These are phyloP conservation scores for Tenrec ecaudatus DNA, from an alignment of 2,113 vertebrate species.

Conservation along the genomic window DNA sequence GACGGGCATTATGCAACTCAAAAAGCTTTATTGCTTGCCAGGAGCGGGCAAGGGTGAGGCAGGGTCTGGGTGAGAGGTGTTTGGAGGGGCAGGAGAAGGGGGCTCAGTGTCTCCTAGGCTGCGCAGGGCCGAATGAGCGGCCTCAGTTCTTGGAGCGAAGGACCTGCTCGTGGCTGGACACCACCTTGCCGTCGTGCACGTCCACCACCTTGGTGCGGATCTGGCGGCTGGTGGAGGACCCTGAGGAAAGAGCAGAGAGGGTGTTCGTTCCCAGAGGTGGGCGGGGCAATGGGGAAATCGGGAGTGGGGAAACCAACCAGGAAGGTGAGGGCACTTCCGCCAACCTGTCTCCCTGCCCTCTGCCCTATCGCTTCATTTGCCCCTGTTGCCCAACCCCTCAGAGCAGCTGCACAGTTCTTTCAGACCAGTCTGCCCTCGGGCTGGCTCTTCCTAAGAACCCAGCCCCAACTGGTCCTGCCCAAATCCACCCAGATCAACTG, in stretches of 20 bases:
- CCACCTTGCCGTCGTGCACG: conserved; percentile 88
- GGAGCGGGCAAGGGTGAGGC: conserved; percentile 48
- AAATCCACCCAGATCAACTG: not conserved
- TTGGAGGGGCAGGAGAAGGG: not conserved
- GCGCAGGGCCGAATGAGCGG: not conserved
- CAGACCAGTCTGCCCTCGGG: not conserved
- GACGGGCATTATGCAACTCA: conserved; percentile 71
- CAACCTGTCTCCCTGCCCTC: not conserved
- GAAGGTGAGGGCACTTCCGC: not conserved
- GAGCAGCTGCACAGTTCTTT: not conserved
- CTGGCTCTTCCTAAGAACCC: not conserved
- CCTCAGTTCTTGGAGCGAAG: conserved; percentile 79
- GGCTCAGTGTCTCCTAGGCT: not conserved
- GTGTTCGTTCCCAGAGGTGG: not conserved
- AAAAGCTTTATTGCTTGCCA: conserved; percentile 83
- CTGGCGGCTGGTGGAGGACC: conserved; percentile 83
- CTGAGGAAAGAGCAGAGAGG: conserved; percentile 67
- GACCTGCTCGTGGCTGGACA: conserved; percentile 87
- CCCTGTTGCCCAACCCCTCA: not conserved
- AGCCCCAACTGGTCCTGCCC: not conserved
- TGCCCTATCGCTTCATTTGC: not conserved
- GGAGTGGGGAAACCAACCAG: conserved; percentile 5
- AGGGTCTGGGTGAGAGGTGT: not conserved
- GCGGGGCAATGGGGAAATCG: not conserved
- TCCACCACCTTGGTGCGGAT: conserved; percentile 88